Evolutionary conservation across 2,888 invertebrate genomes (phyloP), one percentile per base, ranked within the genome.

Genomic region (Leucophenga maculata): DNA sequence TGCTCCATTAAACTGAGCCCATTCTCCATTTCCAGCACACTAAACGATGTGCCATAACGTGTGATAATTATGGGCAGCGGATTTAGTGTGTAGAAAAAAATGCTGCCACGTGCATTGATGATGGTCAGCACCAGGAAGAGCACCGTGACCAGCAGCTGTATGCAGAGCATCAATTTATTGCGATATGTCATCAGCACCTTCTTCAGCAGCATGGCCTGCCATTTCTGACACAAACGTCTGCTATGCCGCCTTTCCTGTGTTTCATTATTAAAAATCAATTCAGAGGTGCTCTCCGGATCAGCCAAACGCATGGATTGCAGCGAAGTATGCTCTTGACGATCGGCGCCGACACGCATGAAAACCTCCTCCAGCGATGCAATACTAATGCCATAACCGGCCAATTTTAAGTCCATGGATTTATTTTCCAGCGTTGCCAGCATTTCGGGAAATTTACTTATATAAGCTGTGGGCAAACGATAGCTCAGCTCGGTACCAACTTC

Each of bases 291-390:
- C 22, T 48, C 48, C n/a, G 44, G 62, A 26, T 26, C 39, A 39
- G 8, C 39, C 39, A 39, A 39, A 13, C n/a, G 16, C 50, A 50
- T 16, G 1, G 50, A 50, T 18, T n/a, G n/a, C 16, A n/a, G 1
- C 16, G 16, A n/a, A 50, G 16, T 16, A 16, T 50, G 50, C 13
- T 18, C 16, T 16, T 16, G 3, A 16, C 16, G 18, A 69, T 91
- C 91, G 1, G 89, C 87, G 13, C 90, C 91, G 13, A 91, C 89
- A 18, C 92, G 92, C 90, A 95, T 91, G 83, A 95, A 95, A 0
- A 96, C 96, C 88, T 96, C 96, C 89, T 96, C 96, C 87, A 96
- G 90, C 0, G 95, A 94, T 0, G 95, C 95, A 14, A 95, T 91
- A 4, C 94, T 92, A 20, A 95, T 91, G 1, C 96, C 96, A 85